Evolutionary conservation across 2,797 vertebrate genomes (phyloP).

Genomic region (Notamacropus eugenii): DNA sequence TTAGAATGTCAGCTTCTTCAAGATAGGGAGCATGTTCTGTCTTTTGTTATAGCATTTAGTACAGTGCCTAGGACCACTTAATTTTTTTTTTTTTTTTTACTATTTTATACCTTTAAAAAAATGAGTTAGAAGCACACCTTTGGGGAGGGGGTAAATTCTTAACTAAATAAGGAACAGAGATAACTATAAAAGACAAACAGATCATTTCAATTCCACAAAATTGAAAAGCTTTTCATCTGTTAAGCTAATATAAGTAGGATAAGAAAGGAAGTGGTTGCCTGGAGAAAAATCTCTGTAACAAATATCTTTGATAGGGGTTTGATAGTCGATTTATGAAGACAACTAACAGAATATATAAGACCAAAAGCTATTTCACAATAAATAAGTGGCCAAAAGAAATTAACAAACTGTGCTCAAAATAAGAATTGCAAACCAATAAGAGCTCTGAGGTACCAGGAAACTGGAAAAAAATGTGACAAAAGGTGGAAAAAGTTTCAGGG

Average conservation of each 20-base stretch:
- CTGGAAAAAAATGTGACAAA: not conserved
- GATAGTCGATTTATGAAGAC: not conserved
- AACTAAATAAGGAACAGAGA: not conserved
- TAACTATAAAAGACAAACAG: not conserved
- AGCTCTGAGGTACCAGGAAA: not conserved
- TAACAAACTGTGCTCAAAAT: not conserved
- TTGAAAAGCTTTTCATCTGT: not conserved
- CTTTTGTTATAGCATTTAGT: not conserved
- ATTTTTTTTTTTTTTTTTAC: not conserved
- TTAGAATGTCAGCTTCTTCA: not conserved
- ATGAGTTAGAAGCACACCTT: not conserved
- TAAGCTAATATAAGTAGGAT: not conserved
- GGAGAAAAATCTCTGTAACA: not conserved
- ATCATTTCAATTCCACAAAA: not conserved
- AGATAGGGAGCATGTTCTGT: not conserved
- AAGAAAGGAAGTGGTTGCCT: not conserved
- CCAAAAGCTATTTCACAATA: not conserved
- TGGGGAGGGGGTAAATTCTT: not conserved
- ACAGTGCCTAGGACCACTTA: not conserved
- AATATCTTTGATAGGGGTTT: not conserved
- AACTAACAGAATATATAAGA: not conserved
- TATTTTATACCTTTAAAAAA: not conserved
- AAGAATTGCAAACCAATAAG: not conserved
- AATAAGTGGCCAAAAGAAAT: not conserved
- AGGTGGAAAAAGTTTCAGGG: not conserved